phyloP scores from a whole-genome alignment of 2,888 invertebrate species.

The Melinaea marsaeus region DNA sequence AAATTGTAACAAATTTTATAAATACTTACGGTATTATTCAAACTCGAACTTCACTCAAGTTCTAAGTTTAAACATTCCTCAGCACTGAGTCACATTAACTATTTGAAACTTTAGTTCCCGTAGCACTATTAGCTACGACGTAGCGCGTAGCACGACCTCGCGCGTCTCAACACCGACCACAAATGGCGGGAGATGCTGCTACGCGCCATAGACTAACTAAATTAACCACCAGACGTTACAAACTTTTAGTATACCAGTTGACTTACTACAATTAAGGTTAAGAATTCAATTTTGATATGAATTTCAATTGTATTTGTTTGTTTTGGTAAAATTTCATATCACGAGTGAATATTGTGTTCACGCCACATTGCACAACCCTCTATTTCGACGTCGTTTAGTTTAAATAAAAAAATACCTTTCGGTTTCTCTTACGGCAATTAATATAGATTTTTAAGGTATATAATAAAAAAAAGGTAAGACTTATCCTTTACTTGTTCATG shows the following conservation, averaged over 20 bases:
- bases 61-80: constrained; percentile 27
- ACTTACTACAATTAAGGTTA: constrained; percentile 26
- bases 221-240: neutral
- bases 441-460: no score
- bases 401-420: no score
- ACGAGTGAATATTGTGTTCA: no score
- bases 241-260: constrained; percentile 31
- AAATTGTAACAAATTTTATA: neutral
- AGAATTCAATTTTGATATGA: constrained; percentile 20
- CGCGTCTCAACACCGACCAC: constrained; percentile 49
- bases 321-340: constrained; percentile 15
- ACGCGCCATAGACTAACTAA: constrained; percentile 22
- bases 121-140: constrained; percentile 46
- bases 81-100: constrained; percentile 26
- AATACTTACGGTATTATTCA: constrained; percentile 20
- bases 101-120: constrained; percentile 36
- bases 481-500: no score
- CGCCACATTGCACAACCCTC: no score
- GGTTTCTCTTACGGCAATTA: no score
- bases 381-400: no score
- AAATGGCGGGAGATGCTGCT: constrained; percentile 49
- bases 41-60: constrained; percentile 21
- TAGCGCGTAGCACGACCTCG: constrained; percentile 52
- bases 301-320: constrained; percentile 36
- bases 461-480: no score